A percentile compares a stretch with the other conserved stretches of the same genome.
These are phyloP conservation scores for Molorchus minor DNA, from an alignment of 2,888 invertebrate genomes.

Conservation along the genomic window DNA sequence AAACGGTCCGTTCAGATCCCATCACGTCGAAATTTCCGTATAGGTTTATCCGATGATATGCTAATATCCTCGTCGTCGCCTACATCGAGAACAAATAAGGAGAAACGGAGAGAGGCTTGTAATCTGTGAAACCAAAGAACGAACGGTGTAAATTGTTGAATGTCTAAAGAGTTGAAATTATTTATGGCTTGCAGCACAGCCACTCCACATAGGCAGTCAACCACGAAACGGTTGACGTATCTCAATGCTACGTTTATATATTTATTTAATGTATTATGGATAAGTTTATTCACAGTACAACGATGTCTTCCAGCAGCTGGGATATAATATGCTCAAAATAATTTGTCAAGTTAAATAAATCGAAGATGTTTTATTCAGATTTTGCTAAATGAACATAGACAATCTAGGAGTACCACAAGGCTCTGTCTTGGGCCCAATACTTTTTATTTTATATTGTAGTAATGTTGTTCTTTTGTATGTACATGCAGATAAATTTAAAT, in stretches of 20 bases:
- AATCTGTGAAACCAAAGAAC: conserved; percentile 13
- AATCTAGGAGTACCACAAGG: too few species aligned
- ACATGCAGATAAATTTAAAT: too few species aligned
- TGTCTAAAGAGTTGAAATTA: conserved; percentile 18
- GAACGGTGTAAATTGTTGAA: conserved; percentile 21
- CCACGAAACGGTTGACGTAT: conserved; percentile 13
- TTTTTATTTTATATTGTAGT: too few species aligned
- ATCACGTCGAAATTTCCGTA: conserved; percentile 16
- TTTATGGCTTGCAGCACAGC: conserved; percentile 15
- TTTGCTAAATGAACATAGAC: too few species aligned
- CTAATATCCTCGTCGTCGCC: conserved; percentile 23
- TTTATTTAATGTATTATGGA: too few species aligned
- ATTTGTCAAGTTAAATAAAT: too few species aligned
- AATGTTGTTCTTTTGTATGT: too few species aligned
- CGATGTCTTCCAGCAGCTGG: too few species aligned
- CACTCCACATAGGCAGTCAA: conserved; percentile 14
- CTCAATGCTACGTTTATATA: conserved; percentile 16
- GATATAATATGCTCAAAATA: too few species aligned
- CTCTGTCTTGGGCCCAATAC: too few species aligned
- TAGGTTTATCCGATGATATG: conserved; percentile 17
- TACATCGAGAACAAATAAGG: conserved; percentile 18
- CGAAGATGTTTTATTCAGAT: too few species aligned
- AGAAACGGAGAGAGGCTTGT: conserved; percentile 18
- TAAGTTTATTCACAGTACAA: too few species aligned
- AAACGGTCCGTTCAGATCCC: conserved; percentile 7